Conservation (phyloP, 2,113 vertebrate genomes). For the Pogona vitticeps region DNA sequence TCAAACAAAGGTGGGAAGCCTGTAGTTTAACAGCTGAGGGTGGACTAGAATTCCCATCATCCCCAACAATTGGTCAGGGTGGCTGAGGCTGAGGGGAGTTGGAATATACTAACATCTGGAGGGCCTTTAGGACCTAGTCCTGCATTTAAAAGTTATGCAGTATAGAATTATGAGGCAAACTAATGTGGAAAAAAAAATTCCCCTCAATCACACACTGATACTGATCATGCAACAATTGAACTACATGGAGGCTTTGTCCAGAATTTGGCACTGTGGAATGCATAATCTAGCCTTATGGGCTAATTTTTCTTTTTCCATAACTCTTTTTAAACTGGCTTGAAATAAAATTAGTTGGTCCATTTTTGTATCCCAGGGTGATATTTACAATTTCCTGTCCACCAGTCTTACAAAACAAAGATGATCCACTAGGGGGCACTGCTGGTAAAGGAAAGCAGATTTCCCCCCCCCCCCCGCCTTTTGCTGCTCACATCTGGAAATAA, state of each 20-base stretch:
- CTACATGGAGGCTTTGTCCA: background rate
- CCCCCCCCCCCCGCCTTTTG: too few relatives aligned
- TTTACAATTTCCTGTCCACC: background rate
- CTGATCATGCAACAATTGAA: background rate
- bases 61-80: background rate
- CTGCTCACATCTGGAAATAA: background rate
- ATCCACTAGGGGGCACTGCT: conserved; percentile 5
- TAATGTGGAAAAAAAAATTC: background rate
- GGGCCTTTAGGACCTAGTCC: background rate
- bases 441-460: conserved; percentile 4
- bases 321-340: background rate
- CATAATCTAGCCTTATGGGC: background rate
- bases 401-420: background rate
- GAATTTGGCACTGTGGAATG: background rate
- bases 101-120: background rate
- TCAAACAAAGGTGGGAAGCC: background rate
- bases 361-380: background rate
- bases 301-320: background rate
- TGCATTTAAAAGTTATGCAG: background rate
- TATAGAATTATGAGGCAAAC: background rate
- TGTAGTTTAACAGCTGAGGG: background rate
- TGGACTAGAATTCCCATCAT: background rate
- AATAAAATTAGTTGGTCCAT: background rate
- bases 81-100: background rate
- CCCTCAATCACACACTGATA: background rate